Evolutionary conservation across 2,113 vertebrate species (phyloP).

Genomic region (Morone saxatilis): DNA sequence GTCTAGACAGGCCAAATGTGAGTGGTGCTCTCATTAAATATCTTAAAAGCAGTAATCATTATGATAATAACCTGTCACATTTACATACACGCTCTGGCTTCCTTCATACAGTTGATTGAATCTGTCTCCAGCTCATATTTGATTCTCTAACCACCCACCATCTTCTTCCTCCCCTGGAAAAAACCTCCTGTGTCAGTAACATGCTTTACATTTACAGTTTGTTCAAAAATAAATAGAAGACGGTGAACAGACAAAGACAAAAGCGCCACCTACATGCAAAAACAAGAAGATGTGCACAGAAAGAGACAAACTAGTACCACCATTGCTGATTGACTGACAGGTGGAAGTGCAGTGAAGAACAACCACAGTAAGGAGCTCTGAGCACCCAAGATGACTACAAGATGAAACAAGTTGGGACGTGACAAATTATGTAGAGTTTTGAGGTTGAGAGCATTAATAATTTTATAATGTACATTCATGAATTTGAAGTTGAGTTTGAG

Average conservation of each 20-base stretch:
- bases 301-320: not conserved
- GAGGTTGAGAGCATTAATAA: not conserved
- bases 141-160: not conserved
- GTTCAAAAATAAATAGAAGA: not conserved
- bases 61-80: not conserved
- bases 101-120: not conserved
- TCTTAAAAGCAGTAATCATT: not conserved
- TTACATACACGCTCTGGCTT: not conserved
- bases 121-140: not conserved
- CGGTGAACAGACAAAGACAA: not conserved
- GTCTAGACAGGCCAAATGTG: not conserved
- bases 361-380: not conserved
- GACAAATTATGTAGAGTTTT: not conserved
- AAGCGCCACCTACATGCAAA: slow-evolving; percentile 3
- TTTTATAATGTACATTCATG: not conserved
- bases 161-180: slow-evolving; percentile 6
- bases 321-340: not conserved
- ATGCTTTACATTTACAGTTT: slow-evolving; percentile 24
- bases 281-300: not conserved
- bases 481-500: not conserved
- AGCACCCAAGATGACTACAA: not conserved
- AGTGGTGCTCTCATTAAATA: not conserved
- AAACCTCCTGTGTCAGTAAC: not conserved
- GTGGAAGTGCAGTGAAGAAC: not conserved
- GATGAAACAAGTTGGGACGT: not conserved